A percentile compares a stretch with the other conserved stretches of the same genome.
Evolutionary conservation across 2,797 vertebrate species (phyloP).

Genomic region (Neosilurus hyrtlii): DNA sequence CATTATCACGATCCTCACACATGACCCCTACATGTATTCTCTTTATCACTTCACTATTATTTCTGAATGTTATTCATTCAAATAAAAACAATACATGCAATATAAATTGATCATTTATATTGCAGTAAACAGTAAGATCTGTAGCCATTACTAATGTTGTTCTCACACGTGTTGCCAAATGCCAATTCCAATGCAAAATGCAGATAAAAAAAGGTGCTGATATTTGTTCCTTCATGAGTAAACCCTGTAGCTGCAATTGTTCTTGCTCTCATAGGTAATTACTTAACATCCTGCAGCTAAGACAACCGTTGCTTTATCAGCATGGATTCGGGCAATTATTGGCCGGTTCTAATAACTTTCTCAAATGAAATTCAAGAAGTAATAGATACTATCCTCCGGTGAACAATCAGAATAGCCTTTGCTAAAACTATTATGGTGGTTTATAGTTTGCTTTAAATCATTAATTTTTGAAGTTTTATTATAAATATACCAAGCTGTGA

Average conservation of each 20-base stretch:
- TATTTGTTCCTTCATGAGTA: conserved; percentile 45
- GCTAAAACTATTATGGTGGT: conserved; percentile 23
- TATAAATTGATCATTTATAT: conserved; percentile 28
- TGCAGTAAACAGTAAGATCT: conserved; percentile 13
- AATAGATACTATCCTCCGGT: conserved; percentile 49
- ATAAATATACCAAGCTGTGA: conserved; percentile 6
- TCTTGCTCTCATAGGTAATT: conserved; percentile 60
- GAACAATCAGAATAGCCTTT: conserved; percentile 50
- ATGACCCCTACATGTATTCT: conserved; percentile 19
- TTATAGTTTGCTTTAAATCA: conserved; percentile 18
- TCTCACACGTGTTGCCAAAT: background rate
- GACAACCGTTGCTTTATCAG: conserved; percentile 53
- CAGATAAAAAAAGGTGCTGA: conserved; percentile 31
- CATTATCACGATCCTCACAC: conserved; percentile 44
- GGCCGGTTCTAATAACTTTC: conserved; percentile 58
- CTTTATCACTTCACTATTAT: conserved; percentile 36
- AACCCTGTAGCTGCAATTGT: conserved; percentile 55
- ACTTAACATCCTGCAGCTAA: conserved; percentile 54
- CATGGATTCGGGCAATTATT: conserved; percentile 47
- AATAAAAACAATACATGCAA: conserved; percentile 5
- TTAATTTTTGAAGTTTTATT: background rate
- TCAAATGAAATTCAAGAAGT: conserved; percentile 46
- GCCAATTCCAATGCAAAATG: conserved; percentile 33
- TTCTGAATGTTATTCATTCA: conserved; percentile 33
- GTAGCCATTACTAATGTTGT: conserved; percentile 38